Evolutionary conservation across 2,797 vertebrate genomes (phyloP).

Genomic region (Microctenopoma steveboyesi): DNA sequence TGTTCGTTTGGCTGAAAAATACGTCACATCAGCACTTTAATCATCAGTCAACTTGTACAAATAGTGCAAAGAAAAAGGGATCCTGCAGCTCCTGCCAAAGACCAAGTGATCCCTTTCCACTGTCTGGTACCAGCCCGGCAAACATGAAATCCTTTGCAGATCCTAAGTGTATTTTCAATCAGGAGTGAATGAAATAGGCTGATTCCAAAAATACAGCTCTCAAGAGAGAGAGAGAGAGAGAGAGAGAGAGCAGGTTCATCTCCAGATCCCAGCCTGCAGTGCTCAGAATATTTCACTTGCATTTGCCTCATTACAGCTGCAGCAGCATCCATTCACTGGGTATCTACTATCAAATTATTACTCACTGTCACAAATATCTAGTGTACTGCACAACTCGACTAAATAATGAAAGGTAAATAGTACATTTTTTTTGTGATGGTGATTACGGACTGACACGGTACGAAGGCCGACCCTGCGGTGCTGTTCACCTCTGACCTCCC

Average conservation of each 20-base stretch:
- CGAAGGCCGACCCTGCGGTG: not conserved
- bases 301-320: slow-evolving; percentile 47
- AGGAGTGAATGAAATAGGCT: slow-evolving; percentile 71
- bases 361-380: not conserved
- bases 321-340: slow-evolving; percentile 20
- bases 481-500: slow-evolving; percentile 39
- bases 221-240: slow-evolving; percentile 48
- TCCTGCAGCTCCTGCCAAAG: slow-evolving; percentile 14
- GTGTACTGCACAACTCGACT: not conserved
- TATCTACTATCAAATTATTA: slow-evolving; percentile 11
- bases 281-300: slow-evolving; percentile 57
- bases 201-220: slow-evolving; percentile 78
- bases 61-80: slow-evolving; percentile 1
- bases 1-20: not conserved
- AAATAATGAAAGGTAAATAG: too few species aligned
- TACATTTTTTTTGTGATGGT: too few species aligned
- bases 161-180: slow-evolving; percentile 68
- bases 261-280: slow-evolving; percentile 63
- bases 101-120: slow-evolving; percentile 18
- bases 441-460: too few species aligned
- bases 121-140: slow-evolving; percentile 47
- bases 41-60: slow-evolving; percentile 20
- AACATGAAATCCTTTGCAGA: slow-evolving; percentile 55
- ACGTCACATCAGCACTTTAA: not conserved
- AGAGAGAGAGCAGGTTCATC: slow-evolving; percentile 41